A percentile compares a stretch with the other conserved stretches of the same genome.
Conservation (phyloP, 2,888 invertebrate genomes). For the Erebia aethiops region DNA sequence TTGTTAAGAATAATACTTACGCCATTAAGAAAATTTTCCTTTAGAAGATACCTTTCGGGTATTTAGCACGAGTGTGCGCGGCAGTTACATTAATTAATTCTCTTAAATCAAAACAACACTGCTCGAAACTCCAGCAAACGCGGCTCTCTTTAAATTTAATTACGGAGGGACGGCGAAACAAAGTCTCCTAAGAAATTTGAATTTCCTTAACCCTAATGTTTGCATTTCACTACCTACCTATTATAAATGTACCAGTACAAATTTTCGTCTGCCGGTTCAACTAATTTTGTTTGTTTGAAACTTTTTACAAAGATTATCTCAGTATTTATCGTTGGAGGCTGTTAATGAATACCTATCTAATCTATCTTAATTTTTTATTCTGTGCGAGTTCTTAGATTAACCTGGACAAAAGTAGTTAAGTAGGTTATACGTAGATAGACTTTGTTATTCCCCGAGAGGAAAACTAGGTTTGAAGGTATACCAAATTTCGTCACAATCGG, state of each 20-base stretch:
- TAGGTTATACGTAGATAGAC: too few relatives aligned
- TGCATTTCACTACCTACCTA: neutral
- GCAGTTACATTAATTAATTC: conserved; percentile 69
- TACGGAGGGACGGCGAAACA: conserved; percentile 62
- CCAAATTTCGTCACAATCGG: too few relatives aligned
- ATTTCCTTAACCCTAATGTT: conserved; percentile 41
- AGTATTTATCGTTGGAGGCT: too few relatives aligned
- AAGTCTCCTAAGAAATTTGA: conserved; percentile 61
- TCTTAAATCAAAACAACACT: conserved; percentile 74
- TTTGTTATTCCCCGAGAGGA: too few relatives aligned
- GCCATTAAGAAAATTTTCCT: conserved; percentile 50
- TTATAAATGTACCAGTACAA: neutral
- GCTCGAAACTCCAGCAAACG: conserved; percentile 55
- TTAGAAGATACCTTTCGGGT: conserved; percentile 50
- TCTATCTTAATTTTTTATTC: too few relatives aligned
- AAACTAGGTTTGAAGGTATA: too few relatives aligned
- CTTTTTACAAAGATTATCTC: too few relatives aligned
- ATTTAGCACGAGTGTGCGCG: conserved; percentile 54
- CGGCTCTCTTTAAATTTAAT: conserved; percentile 71
- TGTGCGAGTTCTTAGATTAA: too few relatives aligned
- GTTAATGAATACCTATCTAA: too few relatives aligned
- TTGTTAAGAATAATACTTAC: neutral
- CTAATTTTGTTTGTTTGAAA: too few relatives aligned
- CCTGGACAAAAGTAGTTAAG: too few relatives aligned
- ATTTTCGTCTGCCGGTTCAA: too few relatives aligned